These are phyloP conservation scores for Anolis carolinensis DNA, from an alignment of 2,113 vertebrate genomes.

Conservation along the genomic window DNA sequence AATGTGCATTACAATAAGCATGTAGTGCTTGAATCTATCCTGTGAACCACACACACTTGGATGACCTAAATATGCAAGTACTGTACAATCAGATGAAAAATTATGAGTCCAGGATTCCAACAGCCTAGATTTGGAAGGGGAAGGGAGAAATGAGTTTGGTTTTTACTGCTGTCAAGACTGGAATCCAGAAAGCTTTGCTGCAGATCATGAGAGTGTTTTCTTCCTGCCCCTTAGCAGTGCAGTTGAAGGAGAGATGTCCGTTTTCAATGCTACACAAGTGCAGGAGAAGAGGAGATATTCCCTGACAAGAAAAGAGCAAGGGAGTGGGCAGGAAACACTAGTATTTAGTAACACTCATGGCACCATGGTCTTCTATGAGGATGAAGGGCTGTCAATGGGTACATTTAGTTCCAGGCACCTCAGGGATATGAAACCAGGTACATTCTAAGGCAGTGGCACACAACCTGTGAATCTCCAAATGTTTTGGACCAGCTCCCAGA, in stretches of 20 bases:
- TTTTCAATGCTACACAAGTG: neutral
- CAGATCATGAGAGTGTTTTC: neutral
- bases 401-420: neutral
- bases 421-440: neutral
- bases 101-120: neutral
- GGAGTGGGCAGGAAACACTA: neutral
- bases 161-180: neutral
- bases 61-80: neutral
- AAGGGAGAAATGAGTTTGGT: neutral
- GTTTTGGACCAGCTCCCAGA: no score
- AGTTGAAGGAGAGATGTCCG: neutral
- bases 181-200: neutral
- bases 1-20: neutral
- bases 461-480: no score
- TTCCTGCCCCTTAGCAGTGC: neutral
- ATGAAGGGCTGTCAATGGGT: neutral
- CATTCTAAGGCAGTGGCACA: no score
- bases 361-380: neutral
- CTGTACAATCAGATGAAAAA: no score
- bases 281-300: neutral
- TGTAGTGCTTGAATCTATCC: no score
- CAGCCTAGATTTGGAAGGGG: neutral
- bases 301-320: neutral
- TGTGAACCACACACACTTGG: neutral
- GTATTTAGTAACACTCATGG: neutral